phyloP scores from a whole-genome alignment of 2,113 vertebrate species.

The Mobula hypostoma region DNA sequence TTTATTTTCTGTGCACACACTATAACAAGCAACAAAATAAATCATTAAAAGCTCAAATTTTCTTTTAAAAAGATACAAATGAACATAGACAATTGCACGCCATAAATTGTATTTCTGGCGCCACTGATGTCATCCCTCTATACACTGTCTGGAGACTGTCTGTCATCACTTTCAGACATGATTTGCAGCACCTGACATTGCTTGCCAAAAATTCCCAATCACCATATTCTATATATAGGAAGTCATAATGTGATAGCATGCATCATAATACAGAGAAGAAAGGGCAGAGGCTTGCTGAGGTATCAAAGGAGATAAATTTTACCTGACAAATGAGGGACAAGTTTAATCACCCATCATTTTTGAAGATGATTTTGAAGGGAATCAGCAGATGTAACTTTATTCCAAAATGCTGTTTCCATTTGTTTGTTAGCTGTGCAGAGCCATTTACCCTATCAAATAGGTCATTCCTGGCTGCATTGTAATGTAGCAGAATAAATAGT shows the following conservation, averaged over 20 bases:
- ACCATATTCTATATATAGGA: slow-evolving; percentile 18
- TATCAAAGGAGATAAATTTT: neutral
- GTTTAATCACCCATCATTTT: neutral
- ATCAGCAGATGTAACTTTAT: neutral
- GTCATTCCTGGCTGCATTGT: neutral
- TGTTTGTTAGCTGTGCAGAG: neutral
- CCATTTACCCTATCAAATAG: neutral
- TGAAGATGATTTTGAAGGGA: neutral
- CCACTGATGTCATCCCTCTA: slow-evolving; percentile 22
- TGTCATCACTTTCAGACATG: slow-evolving; percentile 30
- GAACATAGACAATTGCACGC: slow-evolving; percentile 27
- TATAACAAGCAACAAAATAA: slow-evolving; percentile 21
- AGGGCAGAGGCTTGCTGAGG: neutral
- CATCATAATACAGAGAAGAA: neutral
- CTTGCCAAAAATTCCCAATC: neutral
- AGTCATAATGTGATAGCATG: neutral
- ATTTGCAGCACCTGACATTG: slow-evolving; percentile 8
- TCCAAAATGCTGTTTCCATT: neutral
- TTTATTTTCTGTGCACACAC: slow-evolving; percentile 20
- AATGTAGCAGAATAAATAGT: neutral
- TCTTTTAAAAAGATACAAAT: slow-evolving; percentile 29
- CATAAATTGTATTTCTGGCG: slow-evolving; percentile 32
- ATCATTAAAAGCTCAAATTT: slow-evolving; percentile 33
- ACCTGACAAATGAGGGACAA: neutral
- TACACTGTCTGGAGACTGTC: slow-evolving; percentile 31